Evolutionary conservation across 1,140 invertebrate species (phyloP).

Genomic region (Megalonaias nervosa): DNA sequence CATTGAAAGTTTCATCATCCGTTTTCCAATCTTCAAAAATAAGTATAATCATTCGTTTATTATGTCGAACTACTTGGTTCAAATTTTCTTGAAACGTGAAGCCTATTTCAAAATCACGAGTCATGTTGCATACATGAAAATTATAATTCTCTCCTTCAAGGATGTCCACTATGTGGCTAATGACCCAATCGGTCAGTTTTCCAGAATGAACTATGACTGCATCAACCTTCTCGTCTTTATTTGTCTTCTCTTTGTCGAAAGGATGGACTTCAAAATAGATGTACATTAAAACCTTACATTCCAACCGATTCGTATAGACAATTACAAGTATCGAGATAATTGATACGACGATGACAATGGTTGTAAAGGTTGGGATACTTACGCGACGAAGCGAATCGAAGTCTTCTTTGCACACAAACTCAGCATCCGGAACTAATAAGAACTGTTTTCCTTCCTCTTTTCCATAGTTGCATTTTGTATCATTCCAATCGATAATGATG

Average conservation of each 20-base stretch:
- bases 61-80: conserved; percentile 37
- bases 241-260: conserved; percentile 49
- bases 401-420: conserved; percentile 47
- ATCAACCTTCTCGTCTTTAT: conserved; percentile 38
- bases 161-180: conserved; percentile 38
- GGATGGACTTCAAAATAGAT: conserved; percentile 55
- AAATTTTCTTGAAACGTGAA: conserved; percentile 53
- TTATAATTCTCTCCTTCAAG: conserved; percentile 35
- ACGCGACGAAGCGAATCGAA: conserved; percentile 27
- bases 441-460: conserved; percentile 41
- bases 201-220: conserved; percentile 43
- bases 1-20: conserved; percentile 33
- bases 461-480: conserved; percentile 41
- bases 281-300: conserved; percentile 51
- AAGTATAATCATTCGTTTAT: conserved; percentile 47
- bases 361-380: conserved; percentile 27
- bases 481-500: conserved; percentile 15
- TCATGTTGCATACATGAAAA: conserved; percentile 46
- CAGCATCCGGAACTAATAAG: conserved; percentile 38
- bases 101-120: conserved; percentile 48
- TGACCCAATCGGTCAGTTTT: conserved; percentile 42
- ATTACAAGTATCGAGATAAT: conserved; percentile 27
- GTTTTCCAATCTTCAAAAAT: conserved; percentile 37
- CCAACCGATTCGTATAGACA: conserved; percentile 39
- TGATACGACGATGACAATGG: conserved; percentile 23